Evolutionary conservation across 2,797 vertebrate genomes (phyloP), one percentile per base, ranked within the genome.

Genomic region (Sitta carolinensis): DNA sequence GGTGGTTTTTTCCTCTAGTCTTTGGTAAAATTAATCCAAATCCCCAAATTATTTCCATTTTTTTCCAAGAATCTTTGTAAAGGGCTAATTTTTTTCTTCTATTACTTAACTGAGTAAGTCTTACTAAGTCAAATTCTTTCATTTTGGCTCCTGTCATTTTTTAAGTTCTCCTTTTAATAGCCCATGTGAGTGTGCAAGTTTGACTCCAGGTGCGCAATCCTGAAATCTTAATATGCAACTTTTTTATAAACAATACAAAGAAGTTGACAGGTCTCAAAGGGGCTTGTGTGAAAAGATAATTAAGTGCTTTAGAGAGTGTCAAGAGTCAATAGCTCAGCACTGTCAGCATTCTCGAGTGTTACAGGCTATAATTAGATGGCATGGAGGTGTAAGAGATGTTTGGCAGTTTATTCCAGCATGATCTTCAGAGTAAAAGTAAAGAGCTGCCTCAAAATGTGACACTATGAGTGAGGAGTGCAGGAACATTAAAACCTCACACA

Each of bases 361-460:
- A 96, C 97, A 98, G 95, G 97, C 97, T 98, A 98, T 98, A 98
- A 98, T 98, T 98, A 98, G 98, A 98, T 98, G 98, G 98, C 97
- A 96, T 97, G 97, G 97, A 98, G 97, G 98, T 98, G 96, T 97
- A 97, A 96, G 97, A 97, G 97, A 96, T 98, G 98, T 97, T 98
- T 98, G 98, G 98, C 98, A 98, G 97, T 97, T 98, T 97, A 97
- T 98, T 98, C 97, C 96, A 96, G 96, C 92, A 83, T 97, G 97
- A 97, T 98, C 97, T 97, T 93, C 72, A 92, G 85, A 66, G 84
- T 93, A 96, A 96, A 97, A 97, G 97, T 97, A 97, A 97, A 97
- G 84, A 97, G 66, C 84, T 94, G 92, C 87, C 92, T 97, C 84
- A 93, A 90, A 97, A 95, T 32, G 89, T 97, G 95, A 92, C 93